These are phyloP conservation scores for Delichon dasypus DNA, from an alignment of 2,797 vertebrate genomes.

Conservation along the genomic window DNA sequence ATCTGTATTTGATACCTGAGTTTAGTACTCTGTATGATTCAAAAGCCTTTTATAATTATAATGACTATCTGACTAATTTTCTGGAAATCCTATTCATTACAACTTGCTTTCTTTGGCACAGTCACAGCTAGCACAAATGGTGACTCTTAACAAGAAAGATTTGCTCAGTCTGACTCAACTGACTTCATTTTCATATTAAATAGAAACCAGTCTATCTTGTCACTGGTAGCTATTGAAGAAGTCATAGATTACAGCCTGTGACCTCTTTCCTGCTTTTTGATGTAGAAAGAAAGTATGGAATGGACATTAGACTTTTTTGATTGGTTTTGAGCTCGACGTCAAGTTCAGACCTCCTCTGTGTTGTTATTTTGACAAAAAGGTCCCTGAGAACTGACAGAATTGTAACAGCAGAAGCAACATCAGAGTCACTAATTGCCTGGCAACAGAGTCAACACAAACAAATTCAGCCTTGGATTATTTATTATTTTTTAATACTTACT, in stretches of 20 bases:
- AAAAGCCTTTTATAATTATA: not conserved
- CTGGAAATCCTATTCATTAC: not conserved
- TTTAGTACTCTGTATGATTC: not conserved
- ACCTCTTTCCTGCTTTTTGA: constrained; percentile 19
- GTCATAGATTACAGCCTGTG: not conserved
- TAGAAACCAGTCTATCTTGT: not conserved
- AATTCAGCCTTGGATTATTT: not conserved
- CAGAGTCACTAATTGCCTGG: not conserved
- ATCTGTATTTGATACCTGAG: not conserved
- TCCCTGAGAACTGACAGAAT: not conserved
- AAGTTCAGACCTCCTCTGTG: not conserved
- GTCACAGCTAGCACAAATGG: not conserved
- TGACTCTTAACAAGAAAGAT: not conserved
- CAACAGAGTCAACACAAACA: not conserved
- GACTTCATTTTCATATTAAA: constrained; percentile 5
- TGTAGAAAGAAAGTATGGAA: not conserved
- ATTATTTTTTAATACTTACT: not conserved
- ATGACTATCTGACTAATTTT: not conserved
- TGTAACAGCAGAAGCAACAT: not conserved
- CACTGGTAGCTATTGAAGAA: not conserved
- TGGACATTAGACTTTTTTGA: not conserved
- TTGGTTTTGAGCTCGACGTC: not conserved
- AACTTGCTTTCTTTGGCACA: not conserved
- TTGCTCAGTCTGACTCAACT: constrained; percentile 1
- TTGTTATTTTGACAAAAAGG: not conserved